phyloP scores from a whole-genome alignment of 2,888 invertebrate genomes.

The Smittia aterrima region DNA sequence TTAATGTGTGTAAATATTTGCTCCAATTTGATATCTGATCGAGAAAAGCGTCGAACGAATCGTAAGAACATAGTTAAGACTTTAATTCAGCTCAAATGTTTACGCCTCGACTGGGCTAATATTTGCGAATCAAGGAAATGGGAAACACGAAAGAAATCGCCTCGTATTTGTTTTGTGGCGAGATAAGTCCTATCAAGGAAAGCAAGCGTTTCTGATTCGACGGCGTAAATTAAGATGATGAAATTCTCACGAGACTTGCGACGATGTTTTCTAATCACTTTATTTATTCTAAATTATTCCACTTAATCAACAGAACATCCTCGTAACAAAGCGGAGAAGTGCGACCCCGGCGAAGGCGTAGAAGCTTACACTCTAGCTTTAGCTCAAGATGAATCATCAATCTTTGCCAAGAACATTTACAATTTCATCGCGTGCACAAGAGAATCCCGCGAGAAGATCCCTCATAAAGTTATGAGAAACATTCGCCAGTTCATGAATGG shows the following conservation, averaged over 20 bases:
- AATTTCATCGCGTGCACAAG: conserved; percentile 91
- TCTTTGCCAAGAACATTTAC: conserved; percentile 88
- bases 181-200: conserved; percentile 20
- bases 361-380: conserved; percentile 76
- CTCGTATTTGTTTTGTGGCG: conserved; percentile 13
- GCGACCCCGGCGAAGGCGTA: conserved; percentile 68
- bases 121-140: background rate
- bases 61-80: conserved; percentile 26
- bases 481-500: conserved; percentile 97
- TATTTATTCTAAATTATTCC: background rate
- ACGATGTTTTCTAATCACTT: background rate
- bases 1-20: conserved; percentile 15
- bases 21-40: conserved; percentile 15
- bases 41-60: background rate
- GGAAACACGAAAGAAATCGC: conserved; percentile 6
- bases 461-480: conserved; percentile 84
- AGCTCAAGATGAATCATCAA: conserved; percentile 80
- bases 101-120: background rate
- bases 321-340: conserved; percentile 58
- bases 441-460: conserved; percentile 84
- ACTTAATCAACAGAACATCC: conserved; percentile 66
- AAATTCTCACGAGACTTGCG: background rate
- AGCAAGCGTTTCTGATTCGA: background rate
- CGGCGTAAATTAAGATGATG: background rate
- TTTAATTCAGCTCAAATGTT: conserved; percentile 28